Evolutionary conservation across 2,888 invertebrate species (phyloP).

Genomic region (Eupithecia insigniata): DNA sequence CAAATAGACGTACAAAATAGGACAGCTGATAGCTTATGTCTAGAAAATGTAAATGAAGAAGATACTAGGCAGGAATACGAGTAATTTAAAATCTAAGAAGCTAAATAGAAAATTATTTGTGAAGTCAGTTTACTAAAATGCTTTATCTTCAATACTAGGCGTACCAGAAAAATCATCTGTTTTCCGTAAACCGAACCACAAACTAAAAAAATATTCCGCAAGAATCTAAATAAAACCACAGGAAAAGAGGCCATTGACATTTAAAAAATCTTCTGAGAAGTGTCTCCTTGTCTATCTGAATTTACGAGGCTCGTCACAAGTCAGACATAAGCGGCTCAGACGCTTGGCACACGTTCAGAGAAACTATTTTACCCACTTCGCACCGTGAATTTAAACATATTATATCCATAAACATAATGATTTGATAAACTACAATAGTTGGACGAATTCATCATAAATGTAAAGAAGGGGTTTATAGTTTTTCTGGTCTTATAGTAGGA

Average conservation of each 20-base stretch:
- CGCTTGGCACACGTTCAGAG: slow-evolving; percentile 38
- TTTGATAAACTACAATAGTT: neutral
- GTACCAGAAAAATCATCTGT: neutral
- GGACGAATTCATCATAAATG: no score
- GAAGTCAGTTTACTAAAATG: no score
- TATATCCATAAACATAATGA: slow-evolving; percentile 2
- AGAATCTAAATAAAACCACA: slow-evolving; percentile 5
- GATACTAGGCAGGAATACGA: no score
- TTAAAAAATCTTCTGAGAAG: slow-evolving; percentile 14
- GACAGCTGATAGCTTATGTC: no score
- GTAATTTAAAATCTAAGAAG: no score
- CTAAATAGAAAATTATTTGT: no score
- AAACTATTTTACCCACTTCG: slow-evolving; percentile 35
- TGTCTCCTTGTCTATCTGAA: slow-evolving; percentile 26
- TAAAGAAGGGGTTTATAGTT: no score
- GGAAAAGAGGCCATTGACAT: slow-evolving; percentile 9
- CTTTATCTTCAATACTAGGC: neutral
- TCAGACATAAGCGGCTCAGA: slow-evolving; percentile 28
- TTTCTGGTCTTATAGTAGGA: no score
- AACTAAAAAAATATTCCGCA: slow-evolving; percentile 3
- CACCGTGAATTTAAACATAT: neutral
- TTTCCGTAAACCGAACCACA: neutral
- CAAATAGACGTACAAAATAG: neutral
- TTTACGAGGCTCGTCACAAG: slow-evolving; percentile 38
- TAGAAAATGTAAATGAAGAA: no score